Conservation (phyloP, 1,140 invertebrate genomes). For the Drosophila varians region DNA sequence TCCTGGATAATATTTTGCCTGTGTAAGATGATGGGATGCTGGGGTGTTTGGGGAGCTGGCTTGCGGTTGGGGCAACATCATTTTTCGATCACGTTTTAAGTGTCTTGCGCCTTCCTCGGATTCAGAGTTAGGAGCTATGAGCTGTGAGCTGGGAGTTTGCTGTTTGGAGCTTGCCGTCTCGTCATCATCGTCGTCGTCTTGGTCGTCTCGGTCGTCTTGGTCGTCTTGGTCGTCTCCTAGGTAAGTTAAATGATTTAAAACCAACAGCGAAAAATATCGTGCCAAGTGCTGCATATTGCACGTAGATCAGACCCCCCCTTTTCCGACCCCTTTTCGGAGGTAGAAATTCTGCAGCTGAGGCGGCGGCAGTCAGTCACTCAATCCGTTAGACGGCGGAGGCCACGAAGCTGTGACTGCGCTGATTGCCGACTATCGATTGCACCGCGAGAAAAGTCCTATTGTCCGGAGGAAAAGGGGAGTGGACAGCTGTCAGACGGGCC, state of each 20-base stretch:
- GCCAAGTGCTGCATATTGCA: conserved; percentile 80
- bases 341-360: conserved; percentile 51
- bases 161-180: conserved; percentile 32
- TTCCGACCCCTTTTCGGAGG: background rate
- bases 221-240: conserved; percentile 60
- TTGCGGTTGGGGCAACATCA: conserved; percentile 71
- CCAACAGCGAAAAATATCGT: conserved; percentile 79
- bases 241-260: conserved; percentile 80
- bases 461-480: conserved; percentile 1
- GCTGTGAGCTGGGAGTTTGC: conserved; percentile 10
- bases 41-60: conserved; percentile 45
- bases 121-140: conserved; percentile 24
- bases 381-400: conserved; percentile 70
- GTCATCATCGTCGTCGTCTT: conserved; percentile 24
- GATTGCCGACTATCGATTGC: conserved; percentile 53
- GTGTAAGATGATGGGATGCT: conserved; percentile 23
- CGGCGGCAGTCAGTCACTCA: conserved; percentile 69
- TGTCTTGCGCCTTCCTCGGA: conserved; percentile 77
- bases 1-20: background rate
- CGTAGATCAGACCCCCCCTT: conserved; percentile 47
- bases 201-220: conserved; percentile 36
- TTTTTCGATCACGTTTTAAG: conserved; percentile 82
- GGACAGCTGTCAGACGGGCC: conserved; percentile 2
- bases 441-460: conserved; percentile 28
- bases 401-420: conserved; percentile 64